phyloP scores from a whole-genome alignment of 2,113 vertebrate genomes.

The Neodontobutis hainanensis region DNA sequence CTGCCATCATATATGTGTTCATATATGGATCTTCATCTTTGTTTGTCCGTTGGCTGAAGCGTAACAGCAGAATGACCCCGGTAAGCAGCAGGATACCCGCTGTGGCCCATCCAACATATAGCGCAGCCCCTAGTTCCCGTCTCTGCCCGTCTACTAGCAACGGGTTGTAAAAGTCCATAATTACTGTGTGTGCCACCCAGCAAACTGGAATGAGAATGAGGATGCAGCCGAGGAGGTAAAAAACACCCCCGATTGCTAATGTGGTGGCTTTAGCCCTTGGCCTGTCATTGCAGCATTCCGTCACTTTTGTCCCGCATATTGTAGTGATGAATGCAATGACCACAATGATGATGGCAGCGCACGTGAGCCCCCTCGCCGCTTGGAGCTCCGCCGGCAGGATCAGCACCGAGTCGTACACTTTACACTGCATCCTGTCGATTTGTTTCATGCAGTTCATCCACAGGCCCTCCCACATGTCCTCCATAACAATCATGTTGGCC shows the following conservation, averaged over 20 bases:
- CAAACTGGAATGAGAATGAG: conserved; percentile 75
- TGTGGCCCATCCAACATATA: conserved; percentile 79
- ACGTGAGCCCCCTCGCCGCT: conserved; percentile 85
- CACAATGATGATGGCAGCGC: conserved; percentile 75
- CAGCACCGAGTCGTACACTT: conserved; percentile 84
- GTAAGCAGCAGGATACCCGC: conserved; percentile 67
- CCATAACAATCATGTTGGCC: conserved; percentile 81
- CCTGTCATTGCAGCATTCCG: conserved; percentile 51
- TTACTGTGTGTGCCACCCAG: conserved; percentile 75
- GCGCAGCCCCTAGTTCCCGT: conserved; percentile 74
- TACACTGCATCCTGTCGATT: conserved; percentile 84
- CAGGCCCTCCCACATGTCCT: conserved; percentile 87
- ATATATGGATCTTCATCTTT: conserved; percentile 33
- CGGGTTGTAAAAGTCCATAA: conserved; percentile 75
- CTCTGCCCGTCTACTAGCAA: conserved; percentile 63
- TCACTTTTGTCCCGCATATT: conserved; percentile 70
- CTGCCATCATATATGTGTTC: not conserved
- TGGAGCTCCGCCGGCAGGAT: conserved; percentile 82
- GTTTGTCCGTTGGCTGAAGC: conserved; percentile 54
- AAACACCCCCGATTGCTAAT: conserved; percentile 63
- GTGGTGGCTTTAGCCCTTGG: conserved; percentile 64
- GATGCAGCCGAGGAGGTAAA: conserved; percentile 71
- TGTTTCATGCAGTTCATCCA: conserved; percentile 91
- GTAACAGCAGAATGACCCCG: conserved; percentile 66
- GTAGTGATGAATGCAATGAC: conserved; percentile 70